Evolutionary conservation across 2,113 vertebrate species (phyloP).

Genomic region (Gracilinanus agilis): DNA sequence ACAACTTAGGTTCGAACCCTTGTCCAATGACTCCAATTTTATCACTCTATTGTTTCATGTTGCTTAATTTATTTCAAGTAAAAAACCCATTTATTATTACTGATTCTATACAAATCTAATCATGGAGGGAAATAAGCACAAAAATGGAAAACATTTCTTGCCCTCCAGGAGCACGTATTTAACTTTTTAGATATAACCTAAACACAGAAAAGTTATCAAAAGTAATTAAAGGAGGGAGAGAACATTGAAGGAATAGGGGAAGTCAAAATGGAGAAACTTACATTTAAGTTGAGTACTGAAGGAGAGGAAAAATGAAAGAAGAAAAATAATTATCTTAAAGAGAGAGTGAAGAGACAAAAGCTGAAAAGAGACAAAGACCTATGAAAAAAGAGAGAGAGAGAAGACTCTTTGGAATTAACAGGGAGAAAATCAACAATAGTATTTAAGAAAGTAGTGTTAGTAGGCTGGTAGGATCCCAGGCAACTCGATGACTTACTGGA

Average conservation of each 20-base stretch:
- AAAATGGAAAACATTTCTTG: background rate
- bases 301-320: background rate
- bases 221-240: background rate
- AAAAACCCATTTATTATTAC: background rate
- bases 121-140: background rate
- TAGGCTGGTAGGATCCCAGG: background rate
- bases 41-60: background rate
- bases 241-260: background rate
- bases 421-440: background rate
- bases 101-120: background rate
- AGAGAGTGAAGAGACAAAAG: background rate
- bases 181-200: background rate
- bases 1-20: background rate
- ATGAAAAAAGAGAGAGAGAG: background rate
- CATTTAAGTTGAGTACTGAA: background rate
- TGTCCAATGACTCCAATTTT: background rate
- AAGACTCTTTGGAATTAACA: background rate
- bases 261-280: background rate
- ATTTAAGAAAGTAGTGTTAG: background rate
- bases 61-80: background rate
- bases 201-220: background rate
- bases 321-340: background rate
- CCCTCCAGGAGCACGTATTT: background rate
- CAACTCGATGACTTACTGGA: accelerated
- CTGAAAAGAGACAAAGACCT: background rate